Percentiles rank a stretch among this genome's conserved stretches.
These are phyloP conservation scores for Cheiracanthium punctorium DNA, from an alignment of 2,888 invertebrate species.

Conservation along the genomic window DNA sequence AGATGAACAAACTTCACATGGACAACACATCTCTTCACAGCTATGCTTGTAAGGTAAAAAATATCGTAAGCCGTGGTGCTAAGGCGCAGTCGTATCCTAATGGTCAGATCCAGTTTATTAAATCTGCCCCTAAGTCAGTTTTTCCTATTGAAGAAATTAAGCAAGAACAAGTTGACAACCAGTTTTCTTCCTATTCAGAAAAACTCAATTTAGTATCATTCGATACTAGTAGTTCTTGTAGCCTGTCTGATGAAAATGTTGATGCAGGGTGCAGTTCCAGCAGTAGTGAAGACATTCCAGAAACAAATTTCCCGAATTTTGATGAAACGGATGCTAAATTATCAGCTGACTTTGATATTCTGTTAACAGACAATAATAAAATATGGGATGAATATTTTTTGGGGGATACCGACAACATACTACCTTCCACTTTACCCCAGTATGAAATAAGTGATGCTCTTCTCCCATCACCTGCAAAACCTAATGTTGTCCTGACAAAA, in stretches of 20 bases:
- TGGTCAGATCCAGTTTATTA: slow-evolving; percentile 33
- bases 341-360: slow-evolving; percentile 26
- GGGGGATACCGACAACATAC: slow-evolving; percentile 21
- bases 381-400: slow-evolving; percentile 39
- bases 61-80: slow-evolving; percentile 31
- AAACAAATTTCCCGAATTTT: slow-evolving; percentile 39
- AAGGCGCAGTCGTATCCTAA: background rate
- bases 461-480: slow-evolving; percentile 33
- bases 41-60: slow-evolving; percentile 52
- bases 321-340: slow-evolving; percentile 30
- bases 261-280: slow-evolving; percentile 36
- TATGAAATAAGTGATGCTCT: slow-evolving; percentile 33
- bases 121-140: slow-evolving; percentile 39
- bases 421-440: slow-evolving; percentile 33
- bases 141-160: background rate
- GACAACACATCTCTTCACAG: slow-evolving; percentile 50
- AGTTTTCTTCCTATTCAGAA: slow-evolving; percentile 28
- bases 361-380: slow-evolving; percentile 18
- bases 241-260: slow-evolving; percentile 48
- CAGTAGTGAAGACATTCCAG: slow-evolving; percentile 51
- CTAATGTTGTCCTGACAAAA: slow-evolving; percentile 22
- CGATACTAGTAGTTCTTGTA: slow-evolving; percentile 36
- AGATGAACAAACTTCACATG: slow-evolving; percentile 30
- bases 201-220: slow-evolving; percentile 20
- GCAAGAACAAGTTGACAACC: slow-evolving; percentile 10